A percentile compares a stretch with the other conserved stretches of the same genome.
Evolutionary conservation across 2,797 vertebrate species (phyloP).

Genomic region (Channa striata): DNA sequence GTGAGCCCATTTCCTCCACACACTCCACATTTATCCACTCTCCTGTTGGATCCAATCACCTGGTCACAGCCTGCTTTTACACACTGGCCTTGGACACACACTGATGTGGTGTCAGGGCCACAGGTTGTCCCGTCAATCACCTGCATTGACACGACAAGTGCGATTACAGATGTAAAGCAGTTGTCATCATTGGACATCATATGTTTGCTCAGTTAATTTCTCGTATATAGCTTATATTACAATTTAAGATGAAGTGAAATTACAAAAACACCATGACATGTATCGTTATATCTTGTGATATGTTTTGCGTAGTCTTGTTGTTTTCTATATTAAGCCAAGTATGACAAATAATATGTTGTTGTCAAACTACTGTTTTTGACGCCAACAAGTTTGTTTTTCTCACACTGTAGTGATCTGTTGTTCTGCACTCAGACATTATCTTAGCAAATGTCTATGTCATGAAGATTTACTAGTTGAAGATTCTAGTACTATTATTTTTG

Average conservation of each 20-base stretch:
- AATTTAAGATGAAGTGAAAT: not conserved
- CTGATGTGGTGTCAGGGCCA: slow-evolving; percentile 93
- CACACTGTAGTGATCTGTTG: no score
- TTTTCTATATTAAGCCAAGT: no score
- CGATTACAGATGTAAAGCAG: not conserved
- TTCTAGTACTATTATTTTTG: no score
- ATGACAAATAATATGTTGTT: no score
- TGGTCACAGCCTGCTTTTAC: slow-evolving; percentile 97
- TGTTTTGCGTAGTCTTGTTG: no score
- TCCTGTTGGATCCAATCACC: slow-evolving; percentile 91
- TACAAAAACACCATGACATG: no score
- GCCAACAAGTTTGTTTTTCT: no score
- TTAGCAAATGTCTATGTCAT: not conserved
- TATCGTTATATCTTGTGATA: no score
- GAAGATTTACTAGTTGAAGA: no score
- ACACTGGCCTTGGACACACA: slow-evolving; percentile 96
- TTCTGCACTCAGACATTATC: not conserved
- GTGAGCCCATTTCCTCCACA: slow-evolving; percentile 91
- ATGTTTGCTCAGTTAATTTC: not conserved
- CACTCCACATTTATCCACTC: slow-evolving; percentile 94
- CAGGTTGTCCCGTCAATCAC: slow-evolving; percentile 95
- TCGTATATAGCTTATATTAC: not conserved
- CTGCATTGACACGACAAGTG: slow-evolving; percentile 71
- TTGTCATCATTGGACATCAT: not conserved
- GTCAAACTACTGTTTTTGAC: no score